These are phyloP conservation scores for Neodon shergylaensis DNA, from an alignment of 2,113 vertebrate species.

Conservation along the genomic window DNA sequence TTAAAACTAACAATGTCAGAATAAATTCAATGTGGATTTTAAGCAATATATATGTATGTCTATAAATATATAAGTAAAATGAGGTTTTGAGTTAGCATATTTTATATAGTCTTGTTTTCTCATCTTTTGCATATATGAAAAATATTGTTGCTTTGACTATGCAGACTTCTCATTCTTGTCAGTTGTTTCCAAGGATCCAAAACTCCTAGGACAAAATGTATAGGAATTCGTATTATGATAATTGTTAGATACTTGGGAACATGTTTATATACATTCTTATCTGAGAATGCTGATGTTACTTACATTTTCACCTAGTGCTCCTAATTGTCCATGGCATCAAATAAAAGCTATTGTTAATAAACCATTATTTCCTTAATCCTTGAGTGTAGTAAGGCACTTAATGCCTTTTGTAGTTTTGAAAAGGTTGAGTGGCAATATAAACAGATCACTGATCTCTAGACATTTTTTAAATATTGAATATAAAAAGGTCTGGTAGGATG, in stretches of 20 bases:
- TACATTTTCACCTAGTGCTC: background rate
- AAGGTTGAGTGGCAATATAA: background rate
- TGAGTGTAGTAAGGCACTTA: constrained; percentile 28
- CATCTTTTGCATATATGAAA: background rate
- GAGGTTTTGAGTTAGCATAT: background rate
- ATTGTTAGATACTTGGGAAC: constrained; percentile 24
- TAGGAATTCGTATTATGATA: background rate
- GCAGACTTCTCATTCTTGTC: constrained; percentile 35
- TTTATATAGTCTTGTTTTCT: constrained; percentile 30
- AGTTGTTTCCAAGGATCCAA: constrained; percentile 1
- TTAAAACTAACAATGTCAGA: background rate
- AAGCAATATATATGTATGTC: background rate
- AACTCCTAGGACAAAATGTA: background rate
- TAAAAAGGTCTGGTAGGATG: background rate
- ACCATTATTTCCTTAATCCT: constrained; percentile 24
- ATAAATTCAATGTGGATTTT: constrained; percentile 15
- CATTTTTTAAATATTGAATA: background rate
- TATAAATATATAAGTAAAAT: background rate
- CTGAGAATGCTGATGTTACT: background rate
- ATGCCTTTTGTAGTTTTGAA: constrained; percentile 22
- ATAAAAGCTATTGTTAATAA: constrained; percentile 31
- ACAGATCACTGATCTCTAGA: background rate
- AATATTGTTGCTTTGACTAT: constrained; percentile 20
- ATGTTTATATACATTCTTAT: constrained; percentile 1
- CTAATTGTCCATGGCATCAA: background rate